phyloP scores from a whole-genome alignment of 2,797 vertebrate species.

The Allobates femoralis region DNA sequence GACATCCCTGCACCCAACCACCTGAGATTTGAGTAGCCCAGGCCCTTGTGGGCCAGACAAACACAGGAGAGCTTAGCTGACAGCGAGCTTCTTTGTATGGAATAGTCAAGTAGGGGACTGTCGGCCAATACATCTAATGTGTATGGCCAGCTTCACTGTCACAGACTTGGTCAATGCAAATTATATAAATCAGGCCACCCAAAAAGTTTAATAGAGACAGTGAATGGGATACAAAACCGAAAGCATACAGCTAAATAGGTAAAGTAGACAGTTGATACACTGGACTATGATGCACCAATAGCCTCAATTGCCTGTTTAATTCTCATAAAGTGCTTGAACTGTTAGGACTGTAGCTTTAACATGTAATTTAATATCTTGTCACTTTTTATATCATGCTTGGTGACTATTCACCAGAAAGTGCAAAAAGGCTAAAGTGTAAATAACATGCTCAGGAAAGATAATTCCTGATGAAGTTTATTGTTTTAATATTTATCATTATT shows the following conservation, averaged over 20 bases:
- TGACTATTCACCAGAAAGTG: background rate
- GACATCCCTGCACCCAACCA: too few species aligned
- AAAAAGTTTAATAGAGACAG: too few species aligned
- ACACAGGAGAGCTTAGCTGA: too few species aligned
- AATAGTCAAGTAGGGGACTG: too few species aligned
- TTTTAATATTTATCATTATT: slow-evolving; percentile 23
- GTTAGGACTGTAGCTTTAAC: background rate
- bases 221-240: background rate
- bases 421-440: slow-evolving; percentile 9
- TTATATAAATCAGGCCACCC: too few species aligned
- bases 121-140: too few species aligned
- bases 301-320: background rate
- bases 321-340: background rate
- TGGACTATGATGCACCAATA: background rate
- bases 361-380: background rate
- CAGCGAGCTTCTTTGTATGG: too few species aligned
- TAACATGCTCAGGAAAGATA: background rate
- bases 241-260: background rate
- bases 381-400: slow-evolving; percentile 12
- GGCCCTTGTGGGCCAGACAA: too few species aligned
- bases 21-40: too few species aligned
- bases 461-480: slow-evolving; percentile 1
- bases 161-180: too few species aligned
- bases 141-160: too few species aligned
- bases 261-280: background rate